Conservation (phyloP, 2,113 vertebrate genomes). For the Dicentrarchus labrax region DNA sequence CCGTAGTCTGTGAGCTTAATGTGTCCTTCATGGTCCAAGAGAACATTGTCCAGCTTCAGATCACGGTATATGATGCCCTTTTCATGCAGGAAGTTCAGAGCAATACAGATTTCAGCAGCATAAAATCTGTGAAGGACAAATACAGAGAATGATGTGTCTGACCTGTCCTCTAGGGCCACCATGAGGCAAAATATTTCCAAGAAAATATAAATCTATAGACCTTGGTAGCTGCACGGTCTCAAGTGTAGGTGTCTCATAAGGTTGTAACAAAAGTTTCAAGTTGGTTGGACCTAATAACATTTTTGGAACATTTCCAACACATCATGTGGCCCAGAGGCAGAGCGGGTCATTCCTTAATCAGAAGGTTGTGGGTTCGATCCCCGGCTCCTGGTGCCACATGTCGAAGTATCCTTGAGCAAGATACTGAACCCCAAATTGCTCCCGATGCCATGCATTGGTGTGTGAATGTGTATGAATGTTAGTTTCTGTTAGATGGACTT, state of each 20-base stretch:
- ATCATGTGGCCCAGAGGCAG: no score
- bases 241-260: background rate
- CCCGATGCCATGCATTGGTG: no score
- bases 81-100: slow-evolving; percentile 98
- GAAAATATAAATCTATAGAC: no score
- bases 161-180: background rate
- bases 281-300: background rate
- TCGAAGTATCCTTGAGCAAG: no score
- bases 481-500: no score
- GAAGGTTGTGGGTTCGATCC: no score
- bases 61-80: slow-evolving; percentile 98
- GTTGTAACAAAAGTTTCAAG: background rate
- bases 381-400: no score
- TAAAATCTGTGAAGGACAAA: slow-evolving; percentile 90
- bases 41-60: slow-evolving; percentile 98
- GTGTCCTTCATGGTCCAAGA: slow-evolving; percentile 96
- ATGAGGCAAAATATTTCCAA: background rate
- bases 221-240: background rate
- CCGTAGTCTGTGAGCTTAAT: slow-evolving; percentile 99
- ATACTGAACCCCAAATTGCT: no score
- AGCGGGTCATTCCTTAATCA: no score
- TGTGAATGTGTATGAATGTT: no score
- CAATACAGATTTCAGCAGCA: slow-evolving; percentile 98
- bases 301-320: background rate
- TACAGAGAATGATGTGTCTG: background rate